These are phyloP conservation scores for Nebria brevicollis DNA, from an alignment of 2,888 invertebrate species.

Conservation along the genomic window DNA sequence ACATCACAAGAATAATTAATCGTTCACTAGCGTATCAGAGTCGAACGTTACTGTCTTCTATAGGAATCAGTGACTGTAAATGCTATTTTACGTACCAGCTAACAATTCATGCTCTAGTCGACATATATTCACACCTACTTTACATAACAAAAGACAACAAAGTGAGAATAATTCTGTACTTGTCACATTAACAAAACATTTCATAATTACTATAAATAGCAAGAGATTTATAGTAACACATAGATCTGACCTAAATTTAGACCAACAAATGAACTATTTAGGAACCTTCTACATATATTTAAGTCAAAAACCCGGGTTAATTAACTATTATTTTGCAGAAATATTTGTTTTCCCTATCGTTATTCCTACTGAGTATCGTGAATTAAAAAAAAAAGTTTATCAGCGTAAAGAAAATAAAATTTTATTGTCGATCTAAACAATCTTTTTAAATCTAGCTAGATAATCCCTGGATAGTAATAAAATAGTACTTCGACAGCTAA, in stretches of 20 bases:
- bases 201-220: slow-evolving; percentile 1
- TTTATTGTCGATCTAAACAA: too few species aligned
- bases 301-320: too few species aligned
- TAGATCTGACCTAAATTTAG: neutral
- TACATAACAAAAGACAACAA: neutral
- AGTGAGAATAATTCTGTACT: neutral
- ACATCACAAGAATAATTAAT: neutral
- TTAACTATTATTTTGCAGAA: too few species aligned
- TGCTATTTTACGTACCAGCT: neutral
- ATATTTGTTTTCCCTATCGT: too few species aligned
- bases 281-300: neutral
- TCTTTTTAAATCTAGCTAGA: too few species aligned
- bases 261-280: neutral
- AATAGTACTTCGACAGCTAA: neutral
- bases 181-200: neutral
- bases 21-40: neutral
- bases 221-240: neutral
- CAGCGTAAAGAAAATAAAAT: too few species aligned
- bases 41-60: neutral
- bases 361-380: too few species aligned
- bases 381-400: too few species aligned
- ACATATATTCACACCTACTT: neutral
- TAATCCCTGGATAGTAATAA: too few species aligned
- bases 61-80: neutral
- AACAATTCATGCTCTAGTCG: neutral